Percentiles rank a stretch among this genome's conserved stretches.
Evolutionary conservation across 2,113 vertebrate species (phyloP).

Genomic region (Mormoops blainvillei): DNA sequence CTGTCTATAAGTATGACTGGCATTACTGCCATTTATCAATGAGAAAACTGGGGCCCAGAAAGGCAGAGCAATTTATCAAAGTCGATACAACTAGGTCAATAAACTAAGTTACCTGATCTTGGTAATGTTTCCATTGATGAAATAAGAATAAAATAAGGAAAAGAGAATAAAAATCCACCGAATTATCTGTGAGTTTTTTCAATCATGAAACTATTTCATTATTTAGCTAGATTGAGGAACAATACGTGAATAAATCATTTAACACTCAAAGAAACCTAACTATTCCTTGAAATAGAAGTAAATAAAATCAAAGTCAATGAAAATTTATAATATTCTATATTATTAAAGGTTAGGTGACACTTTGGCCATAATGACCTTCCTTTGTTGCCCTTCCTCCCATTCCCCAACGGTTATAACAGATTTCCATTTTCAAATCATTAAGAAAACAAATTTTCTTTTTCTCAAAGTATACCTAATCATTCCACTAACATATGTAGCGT

Average conservation of each 20-base stretch:
- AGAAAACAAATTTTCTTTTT: slow-evolving; percentile 7
- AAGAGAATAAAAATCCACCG: background rate
- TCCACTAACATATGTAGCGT: background rate
- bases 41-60: background rate
- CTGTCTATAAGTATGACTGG: background rate
- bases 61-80: background rate
- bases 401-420: background rate
- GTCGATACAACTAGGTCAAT: background rate
- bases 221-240: background rate
- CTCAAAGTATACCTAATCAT: background rate
- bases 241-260: background rate
- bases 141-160: slow-evolving; percentile 20
- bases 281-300: background rate
- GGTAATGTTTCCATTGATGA: background rate
- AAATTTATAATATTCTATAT: background rate
- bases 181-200: background rate
- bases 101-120: background rate
- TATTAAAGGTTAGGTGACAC: background rate
- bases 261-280: background rate
- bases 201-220: background rate
- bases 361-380: background rate
- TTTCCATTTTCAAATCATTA: background rate
- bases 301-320: background rate
- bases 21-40: background rate
- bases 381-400: background rate